phyloP scores from a whole-genome alignment of 2,113 vertebrate genomes.

The Dicerorhinus sumatrensis region DNA sequence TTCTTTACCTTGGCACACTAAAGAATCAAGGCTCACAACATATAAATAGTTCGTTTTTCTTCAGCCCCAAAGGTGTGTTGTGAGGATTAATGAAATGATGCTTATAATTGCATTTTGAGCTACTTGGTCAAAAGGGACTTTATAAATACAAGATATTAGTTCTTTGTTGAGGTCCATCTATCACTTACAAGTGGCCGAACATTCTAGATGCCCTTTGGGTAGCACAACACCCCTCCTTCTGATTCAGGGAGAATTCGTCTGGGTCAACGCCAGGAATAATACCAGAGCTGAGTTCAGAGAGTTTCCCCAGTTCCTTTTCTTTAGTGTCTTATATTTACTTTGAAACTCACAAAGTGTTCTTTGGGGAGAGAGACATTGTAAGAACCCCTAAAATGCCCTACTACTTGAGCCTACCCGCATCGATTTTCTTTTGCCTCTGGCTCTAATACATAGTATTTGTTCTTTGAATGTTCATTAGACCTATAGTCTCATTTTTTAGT shows the following conservation, averaged over 20 bases:
- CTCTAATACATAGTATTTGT: constrained; percentile 34
- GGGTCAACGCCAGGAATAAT: background rate
- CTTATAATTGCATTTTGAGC: constrained; percentile 69
- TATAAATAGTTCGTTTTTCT: constrained; percentile 52
- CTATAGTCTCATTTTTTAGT: constrained; percentile 66
- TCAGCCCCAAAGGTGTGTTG: constrained; percentile 38
- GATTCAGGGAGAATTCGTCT: background rate
- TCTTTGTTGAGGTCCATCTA: constrained; percentile 51
- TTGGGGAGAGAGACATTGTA: constrained; percentile 25
- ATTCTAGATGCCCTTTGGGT: constrained; percentile 6
- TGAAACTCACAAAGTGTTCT: constrained; percentile 65
- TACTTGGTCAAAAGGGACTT: constrained; percentile 60
- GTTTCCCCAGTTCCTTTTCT: constrained; percentile 6
- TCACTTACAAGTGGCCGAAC: constrained; percentile 51
- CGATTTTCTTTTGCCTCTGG: constrained; percentile 72
- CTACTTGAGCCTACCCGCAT: constrained; percentile 11
- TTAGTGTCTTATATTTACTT: constrained; percentile 1
- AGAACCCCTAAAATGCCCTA: constrained; percentile 46
- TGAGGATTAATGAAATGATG: constrained; percentile 76
- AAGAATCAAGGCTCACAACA: constrained; percentile 46
- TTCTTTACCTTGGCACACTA: constrained; percentile 41
- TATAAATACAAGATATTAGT: constrained; percentile 60
- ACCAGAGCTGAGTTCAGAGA: background rate
- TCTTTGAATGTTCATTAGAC: constrained; percentile 74
- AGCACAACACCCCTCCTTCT: background rate